Conservation (phyloP, 2,797 vertebrate species). For the Vireo griseus region DNA sequence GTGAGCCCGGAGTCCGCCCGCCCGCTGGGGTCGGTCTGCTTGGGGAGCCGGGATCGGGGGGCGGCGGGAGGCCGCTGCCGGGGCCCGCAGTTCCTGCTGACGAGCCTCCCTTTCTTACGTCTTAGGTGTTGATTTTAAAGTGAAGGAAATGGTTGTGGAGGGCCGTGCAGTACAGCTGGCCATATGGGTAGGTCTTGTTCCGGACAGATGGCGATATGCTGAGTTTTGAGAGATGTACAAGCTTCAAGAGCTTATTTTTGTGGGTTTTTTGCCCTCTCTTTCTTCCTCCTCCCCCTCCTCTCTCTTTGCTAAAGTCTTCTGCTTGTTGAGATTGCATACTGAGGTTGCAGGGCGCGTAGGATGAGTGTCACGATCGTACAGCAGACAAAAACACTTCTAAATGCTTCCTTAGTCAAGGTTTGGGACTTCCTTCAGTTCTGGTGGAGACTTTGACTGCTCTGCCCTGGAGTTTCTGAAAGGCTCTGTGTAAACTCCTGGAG, state of each 20-base stretch:
- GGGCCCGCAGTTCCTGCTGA: fast-evolving
- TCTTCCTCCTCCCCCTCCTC: background rate
- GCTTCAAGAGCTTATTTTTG: background rate
- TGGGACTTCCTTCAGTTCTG: fast-evolving
- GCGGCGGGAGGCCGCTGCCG: background rate
- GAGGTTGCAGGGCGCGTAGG: fast-evolving
- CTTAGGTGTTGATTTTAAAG: slow-evolving; percentile 52
- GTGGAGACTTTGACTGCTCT: background rate
- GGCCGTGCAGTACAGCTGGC: slow-evolving; percentile 4
- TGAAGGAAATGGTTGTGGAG: slow-evolving; percentile 3
- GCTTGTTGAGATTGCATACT: fast-evolving
- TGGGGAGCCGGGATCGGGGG: background rate
- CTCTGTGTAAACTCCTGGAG: background rate
- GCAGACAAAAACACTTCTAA: background rate
- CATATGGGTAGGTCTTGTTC: slow-evolving; percentile 34
- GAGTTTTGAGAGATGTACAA: fast-evolving
- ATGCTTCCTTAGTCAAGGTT: fast-evolving
- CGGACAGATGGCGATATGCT: fast-evolving
- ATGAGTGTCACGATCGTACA: fast-evolving
- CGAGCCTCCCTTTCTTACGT: fast-evolving
- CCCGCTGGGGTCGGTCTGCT: background rate
- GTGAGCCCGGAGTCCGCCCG: background rate
- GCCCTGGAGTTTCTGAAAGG: background rate
- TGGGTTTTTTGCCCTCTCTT: fast-evolving
- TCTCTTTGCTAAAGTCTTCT: background rate